Conservation (phyloP, 1,140 invertebrate species). For the Sycophaga agraensis region DNA sequence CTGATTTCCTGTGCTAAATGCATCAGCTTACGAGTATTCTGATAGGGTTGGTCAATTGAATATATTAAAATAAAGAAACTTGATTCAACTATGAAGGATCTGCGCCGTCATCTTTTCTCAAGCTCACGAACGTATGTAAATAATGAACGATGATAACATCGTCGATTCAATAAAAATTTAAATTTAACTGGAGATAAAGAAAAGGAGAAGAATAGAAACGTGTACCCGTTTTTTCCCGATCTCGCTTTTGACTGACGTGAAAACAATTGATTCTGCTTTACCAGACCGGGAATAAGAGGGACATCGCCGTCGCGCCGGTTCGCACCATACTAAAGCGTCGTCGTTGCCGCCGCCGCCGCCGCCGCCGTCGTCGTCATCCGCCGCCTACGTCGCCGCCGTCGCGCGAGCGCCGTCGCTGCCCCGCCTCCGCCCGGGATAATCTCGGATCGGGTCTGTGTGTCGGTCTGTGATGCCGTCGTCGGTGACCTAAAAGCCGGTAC, state of each 20-base stretch:
- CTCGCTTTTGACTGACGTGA: slow-evolving; percentile 49
- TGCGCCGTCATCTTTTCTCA: slow-evolving; percentile 1
- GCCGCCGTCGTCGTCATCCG: slow-evolving; percentile 37
- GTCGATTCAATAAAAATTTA: background rate
- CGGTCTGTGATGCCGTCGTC: slow-evolving; percentile 33
- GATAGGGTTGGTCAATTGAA: no score
- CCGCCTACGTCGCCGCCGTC: slow-evolving; percentile 11
- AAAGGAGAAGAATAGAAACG: slow-evolving; percentile 12
- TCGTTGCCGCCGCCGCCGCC: slow-evolving; percentile 36
- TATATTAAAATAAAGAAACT: no score
- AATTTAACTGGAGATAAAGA: background rate
- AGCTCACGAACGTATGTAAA: background rate
- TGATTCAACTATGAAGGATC: background rate
- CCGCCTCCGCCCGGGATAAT: slow-evolving; percentile 25
- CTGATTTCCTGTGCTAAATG: no score
- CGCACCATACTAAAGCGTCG: slow-evolving; percentile 71
- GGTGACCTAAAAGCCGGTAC: slow-evolving; percentile 31
- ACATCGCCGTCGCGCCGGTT: slow-evolving; percentile 77
- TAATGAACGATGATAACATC: slow-evolving; percentile 1
- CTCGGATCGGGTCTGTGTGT: slow-evolving; percentile 53
- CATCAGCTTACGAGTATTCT: no score
- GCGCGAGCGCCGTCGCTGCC: slow-evolving; percentile 27
- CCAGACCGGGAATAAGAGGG: slow-evolving; percentile 70
- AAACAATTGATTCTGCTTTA: slow-evolving; percentile 49
- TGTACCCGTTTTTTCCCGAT: slow-evolving; percentile 36